Evolutionary conservation across 2,113 vertebrate species (phyloP).

Genomic region (Nycticorax nycticorax): DNA sequence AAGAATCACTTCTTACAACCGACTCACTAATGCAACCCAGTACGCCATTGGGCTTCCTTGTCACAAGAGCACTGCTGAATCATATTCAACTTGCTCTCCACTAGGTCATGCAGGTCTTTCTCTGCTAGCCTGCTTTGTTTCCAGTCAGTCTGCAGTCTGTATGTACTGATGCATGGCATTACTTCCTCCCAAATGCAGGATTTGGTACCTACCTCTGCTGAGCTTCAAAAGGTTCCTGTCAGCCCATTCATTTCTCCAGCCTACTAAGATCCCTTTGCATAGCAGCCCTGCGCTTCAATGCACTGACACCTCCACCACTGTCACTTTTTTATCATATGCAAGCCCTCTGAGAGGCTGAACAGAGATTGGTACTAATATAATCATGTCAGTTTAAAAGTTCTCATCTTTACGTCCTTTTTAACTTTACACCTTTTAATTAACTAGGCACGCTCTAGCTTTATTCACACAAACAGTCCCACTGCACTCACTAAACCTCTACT

Average conservation of each 20-base stretch:
- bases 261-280: neutral
- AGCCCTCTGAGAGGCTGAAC: neutral
- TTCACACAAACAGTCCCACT: neutral
- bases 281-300: neutral
- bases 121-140: neutral
- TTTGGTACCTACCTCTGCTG: neutral
- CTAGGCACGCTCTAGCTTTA: neutral
- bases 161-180: fast-evolving
- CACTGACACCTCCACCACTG: neutral
- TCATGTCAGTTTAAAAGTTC: neutral
- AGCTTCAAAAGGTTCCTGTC: neutral
- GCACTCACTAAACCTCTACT: neutral
- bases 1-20: neutral
- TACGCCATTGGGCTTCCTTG: neutral
- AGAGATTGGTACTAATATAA: neutral
- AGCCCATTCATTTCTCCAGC: neutral
- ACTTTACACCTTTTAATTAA: neutral
- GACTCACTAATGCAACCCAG: neutral
- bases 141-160: neutral
- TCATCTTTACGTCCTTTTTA: neutral
- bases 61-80: neutral
- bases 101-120: neutral
- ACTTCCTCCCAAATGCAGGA: neutral
- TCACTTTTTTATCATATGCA: neutral
- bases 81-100: neutral